phyloP scores from a whole-genome alignment of 1,140 invertebrate genomes.

The Oncopeltus fasciatus region DNA sequence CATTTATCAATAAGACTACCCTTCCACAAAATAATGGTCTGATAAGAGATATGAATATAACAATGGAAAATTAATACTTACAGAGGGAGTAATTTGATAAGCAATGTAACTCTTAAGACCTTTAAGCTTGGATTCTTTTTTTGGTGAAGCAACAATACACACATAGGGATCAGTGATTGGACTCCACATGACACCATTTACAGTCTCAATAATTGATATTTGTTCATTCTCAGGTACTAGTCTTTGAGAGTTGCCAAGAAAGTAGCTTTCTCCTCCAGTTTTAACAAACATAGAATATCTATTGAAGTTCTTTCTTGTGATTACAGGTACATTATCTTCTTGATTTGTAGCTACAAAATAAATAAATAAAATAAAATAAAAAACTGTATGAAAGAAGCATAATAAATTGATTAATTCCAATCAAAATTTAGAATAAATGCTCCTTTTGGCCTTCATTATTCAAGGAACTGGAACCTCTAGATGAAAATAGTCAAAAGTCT shows the following conservation, averaged over 20 bases:
- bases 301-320: conserved; percentile 62
- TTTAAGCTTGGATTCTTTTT: conserved; percentile 93
- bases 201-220: conserved; percentile 53
- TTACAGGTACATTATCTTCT: conserved; percentile 25
- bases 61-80: conserved; percentile 30
- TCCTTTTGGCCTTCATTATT: too few species aligned
- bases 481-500: too few species aligned
- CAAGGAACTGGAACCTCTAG: too few species aligned
- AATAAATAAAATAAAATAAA: background rate
- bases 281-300: conserved; percentile 88
- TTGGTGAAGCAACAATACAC: conserved; percentile 82
- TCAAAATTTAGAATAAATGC: too few species aligned
- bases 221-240: conserved; percentile 59
- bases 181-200: conserved; percentile 56
- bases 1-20: too few species aligned
- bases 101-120: conserved; percentile 95
- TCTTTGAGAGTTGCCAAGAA: conserved; percentile 62
- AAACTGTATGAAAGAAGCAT: too few species aligned
- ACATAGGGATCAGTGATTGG: conserved; percentile 53
- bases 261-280: conserved; percentile 78
- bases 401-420: too few species aligned
- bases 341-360: conserved; percentile 7
- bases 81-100: conserved; percentile 86
- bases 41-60: too few species aligned
- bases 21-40: too few species aligned